Evolutionary conservation across 1,140 invertebrate genomes (phyloP).

Genomic region (Saccostrea glomerata): DNA sequence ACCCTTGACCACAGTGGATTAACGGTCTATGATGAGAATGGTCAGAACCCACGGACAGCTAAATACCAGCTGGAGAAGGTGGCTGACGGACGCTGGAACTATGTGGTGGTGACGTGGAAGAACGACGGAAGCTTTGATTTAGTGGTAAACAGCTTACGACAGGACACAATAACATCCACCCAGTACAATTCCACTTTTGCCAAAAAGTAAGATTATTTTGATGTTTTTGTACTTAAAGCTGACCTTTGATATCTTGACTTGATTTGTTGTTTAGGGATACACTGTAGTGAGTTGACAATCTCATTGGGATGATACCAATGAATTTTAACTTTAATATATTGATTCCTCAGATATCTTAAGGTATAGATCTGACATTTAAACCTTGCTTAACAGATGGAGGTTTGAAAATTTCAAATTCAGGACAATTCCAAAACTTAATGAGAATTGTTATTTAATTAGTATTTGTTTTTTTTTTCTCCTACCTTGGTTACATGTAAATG

Average conservation of each 20-base stretch:
- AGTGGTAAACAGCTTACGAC: slow-evolving; percentile 41
- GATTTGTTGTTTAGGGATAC: too few relatives aligned
- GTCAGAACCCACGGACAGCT: not conserved
- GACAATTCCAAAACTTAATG: too few relatives aligned
- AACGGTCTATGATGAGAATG: slow-evolving; percentile 42
- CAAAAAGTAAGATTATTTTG: not conserved
- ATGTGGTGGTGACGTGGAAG: slow-evolving; percentile 59
- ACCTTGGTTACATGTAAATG: not conserved
- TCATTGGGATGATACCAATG: too few relatives aligned
- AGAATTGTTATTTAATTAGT: too few relatives aligned
- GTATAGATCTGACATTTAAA: too few relatives aligned
- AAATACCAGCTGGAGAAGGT: slow-evolving; percentile 22
- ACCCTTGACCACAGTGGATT: slow-evolving; percentile 60
- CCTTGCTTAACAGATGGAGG: too few relatives aligned
- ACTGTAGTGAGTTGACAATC: too few relatives aligned
- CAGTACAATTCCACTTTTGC: not conserved
- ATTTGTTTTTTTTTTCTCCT: too few relatives aligned
- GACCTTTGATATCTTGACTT: too few relatives aligned
- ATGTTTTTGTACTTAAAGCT: not conserved
- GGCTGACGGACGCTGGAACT: slow-evolving; percentile 68
- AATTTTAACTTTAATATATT: too few relatives aligned
- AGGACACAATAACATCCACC: not conserved
- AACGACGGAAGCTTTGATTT: slow-evolving; percentile 43
- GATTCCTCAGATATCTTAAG: too few relatives aligned
- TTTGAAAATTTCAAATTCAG: too few relatives aligned